Conservation (phyloP, 2,888 invertebrate genomes). For the Scaptomyza parva region DNA sequence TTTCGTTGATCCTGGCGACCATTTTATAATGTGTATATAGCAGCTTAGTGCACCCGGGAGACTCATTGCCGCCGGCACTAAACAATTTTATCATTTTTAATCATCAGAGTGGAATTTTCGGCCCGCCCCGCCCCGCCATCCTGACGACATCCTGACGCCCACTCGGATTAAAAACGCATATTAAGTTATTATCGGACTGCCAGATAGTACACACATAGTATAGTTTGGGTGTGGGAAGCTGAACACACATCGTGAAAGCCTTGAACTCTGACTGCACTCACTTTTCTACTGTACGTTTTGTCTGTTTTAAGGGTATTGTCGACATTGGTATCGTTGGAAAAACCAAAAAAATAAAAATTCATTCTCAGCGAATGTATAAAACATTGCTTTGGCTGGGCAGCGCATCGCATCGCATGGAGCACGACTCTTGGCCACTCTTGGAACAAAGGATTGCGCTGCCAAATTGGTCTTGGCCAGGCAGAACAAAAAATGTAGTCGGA, state of each 20-base stretch:
- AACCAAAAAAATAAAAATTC: constrained; percentile 78
- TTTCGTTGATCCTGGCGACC: constrained; percentile 79
- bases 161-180: constrained; percentile 82
- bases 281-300: constrained; percentile 1
- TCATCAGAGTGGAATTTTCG: constrained; percentile 79
- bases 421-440: constrained; percentile 52
- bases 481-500: no score
- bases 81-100: constrained; percentile 84
- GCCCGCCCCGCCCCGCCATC: neutral
- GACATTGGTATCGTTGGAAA: no score
- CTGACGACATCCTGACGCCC: constrained; percentile 67
- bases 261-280: constrained; percentile 31
- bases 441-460: constrained; percentile 74
- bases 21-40: constrained; percentile 85
- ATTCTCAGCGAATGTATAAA: constrained; percentile 70
- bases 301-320: constrained; percentile 30
- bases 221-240: neutral
- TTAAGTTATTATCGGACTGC: constrained; percentile 82
- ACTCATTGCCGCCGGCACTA: constrained; percentile 80
- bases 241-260: constrained; percentile 23
- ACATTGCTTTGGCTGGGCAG: constrained; percentile 57
- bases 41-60: constrained; percentile 83
- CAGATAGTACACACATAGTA: constrained; percentile 35
- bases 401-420: no score
- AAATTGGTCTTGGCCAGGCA: constrained; percentile 65